Conservation (phyloP, 2,797 vertebrate species). For the Notoglanidium macrostoma region DNA sequence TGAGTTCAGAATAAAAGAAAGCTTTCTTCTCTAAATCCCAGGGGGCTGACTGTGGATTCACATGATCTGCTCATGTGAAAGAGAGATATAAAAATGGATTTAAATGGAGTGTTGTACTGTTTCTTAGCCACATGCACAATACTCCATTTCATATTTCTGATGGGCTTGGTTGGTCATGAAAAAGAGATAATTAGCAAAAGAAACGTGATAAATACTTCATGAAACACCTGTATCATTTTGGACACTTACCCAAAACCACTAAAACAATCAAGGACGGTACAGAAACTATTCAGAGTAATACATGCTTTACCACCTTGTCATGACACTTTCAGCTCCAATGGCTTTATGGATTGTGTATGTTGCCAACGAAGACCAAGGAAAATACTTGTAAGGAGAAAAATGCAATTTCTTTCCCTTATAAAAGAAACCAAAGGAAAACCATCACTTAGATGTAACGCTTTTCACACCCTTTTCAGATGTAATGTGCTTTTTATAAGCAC, state of each 20-base stretch:
- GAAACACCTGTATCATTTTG: neutral
- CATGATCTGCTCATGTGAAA: constrained; percentile 69
- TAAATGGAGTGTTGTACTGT: neutral
- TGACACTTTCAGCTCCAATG: neutral
- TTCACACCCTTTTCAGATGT: neutral
- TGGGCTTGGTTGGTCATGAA: neutral
- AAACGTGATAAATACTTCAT: neutral
- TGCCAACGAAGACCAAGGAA: neutral
- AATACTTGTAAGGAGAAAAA: neutral
- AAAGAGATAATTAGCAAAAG: neutral
- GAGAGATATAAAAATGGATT: constrained; percentile 25
- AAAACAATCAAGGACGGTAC: neutral
- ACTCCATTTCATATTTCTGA: neutral
- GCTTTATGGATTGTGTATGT: neutral
- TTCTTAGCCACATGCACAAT: neutral
- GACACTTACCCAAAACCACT: neutral
- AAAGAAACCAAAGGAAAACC: neutral
- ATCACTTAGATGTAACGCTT: neutral
- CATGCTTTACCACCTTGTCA: neutral
- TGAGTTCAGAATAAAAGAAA: constrained; percentile 50
- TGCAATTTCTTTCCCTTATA: neutral
- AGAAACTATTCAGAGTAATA: neutral
- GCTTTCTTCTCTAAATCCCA: constrained; percentile 54
- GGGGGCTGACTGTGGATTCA: constrained; percentile 46
- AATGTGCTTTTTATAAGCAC: neutral